phyloP scores from a whole-genome alignment of 2,888 invertebrate species.

The Kuschelorhynchus macadamiae region DNA sequence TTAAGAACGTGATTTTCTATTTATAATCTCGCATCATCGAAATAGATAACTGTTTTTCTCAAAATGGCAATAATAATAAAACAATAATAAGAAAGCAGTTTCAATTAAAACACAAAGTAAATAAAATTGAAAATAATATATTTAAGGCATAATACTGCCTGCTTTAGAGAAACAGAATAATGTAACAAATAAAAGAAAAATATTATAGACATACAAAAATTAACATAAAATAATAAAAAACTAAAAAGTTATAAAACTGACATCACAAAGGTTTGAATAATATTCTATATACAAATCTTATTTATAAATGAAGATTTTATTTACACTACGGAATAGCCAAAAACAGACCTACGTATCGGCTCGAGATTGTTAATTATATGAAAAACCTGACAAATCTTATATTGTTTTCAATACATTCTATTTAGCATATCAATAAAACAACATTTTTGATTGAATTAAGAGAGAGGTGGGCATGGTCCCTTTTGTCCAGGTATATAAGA shows the following conservation, averaged over 20 bases:
- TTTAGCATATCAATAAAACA: too few relatives aligned
- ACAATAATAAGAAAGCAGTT: too few relatives aligned
- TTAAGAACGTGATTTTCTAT: too few relatives aligned
- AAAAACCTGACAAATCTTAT: background rate
- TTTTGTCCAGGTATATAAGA: too few relatives aligned
- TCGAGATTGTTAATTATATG: background rate
- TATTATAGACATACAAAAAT: slow-evolving; percentile 12
- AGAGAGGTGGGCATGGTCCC: too few relatives aligned
- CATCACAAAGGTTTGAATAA: slow-evolving; percentile 36
- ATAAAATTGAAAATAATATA: slow-evolving; percentile 26
- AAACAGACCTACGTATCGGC: background rate
- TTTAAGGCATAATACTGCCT: slow-evolving; percentile 18
- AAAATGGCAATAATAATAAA: too few relatives aligned
- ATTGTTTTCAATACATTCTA: background rate
- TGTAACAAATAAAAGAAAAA: slow-evolving; percentile 30
- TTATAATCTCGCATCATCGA: too few relatives aligned
- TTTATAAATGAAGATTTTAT: background rate
- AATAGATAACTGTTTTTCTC: too few relatives aligned
- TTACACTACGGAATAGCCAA: slow-evolving; percentile 5
- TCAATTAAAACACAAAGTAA: slow-evolving; percentile 18
- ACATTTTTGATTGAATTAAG: too few relatives aligned
- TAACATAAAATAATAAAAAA: slow-evolving; percentile 25
- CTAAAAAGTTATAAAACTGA: slow-evolving; percentile 23
- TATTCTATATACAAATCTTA: slow-evolving; percentile 29
- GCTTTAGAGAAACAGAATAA: slow-evolving; percentile 20